Evolutionary conservation across 1,140 invertebrate genomes (phyloP).

Genomic region (Euglossa dilemma): DNA sequence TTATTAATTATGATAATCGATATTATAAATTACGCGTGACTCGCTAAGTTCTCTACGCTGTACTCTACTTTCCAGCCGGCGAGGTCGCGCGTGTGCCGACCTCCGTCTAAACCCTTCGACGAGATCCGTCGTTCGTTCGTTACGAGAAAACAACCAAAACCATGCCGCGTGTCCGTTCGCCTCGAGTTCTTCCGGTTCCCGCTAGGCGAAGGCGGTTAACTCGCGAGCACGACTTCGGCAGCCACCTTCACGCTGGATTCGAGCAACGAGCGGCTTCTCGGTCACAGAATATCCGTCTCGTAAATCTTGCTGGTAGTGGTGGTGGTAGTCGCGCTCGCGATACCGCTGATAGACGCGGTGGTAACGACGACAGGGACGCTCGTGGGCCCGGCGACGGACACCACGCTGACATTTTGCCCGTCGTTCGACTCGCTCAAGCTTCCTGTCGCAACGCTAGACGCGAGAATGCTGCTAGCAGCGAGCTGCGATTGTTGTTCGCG

Average conservation of each 20-base stretch:
- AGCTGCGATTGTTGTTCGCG: slow-evolving; percentile 45
- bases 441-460: slow-evolving; percentile 68
- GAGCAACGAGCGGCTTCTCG: slow-evolving; percentile 71
- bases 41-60: slow-evolving; percentile 65
- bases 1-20: slow-evolving; percentile 60
- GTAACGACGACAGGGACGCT: slow-evolving; percentile 78
- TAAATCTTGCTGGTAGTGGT: slow-evolving; percentile 89
- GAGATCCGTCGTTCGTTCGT: neutral
- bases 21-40: slow-evolving; percentile 68
- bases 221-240: slow-evolving; percentile 56
- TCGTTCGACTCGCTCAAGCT: slow-evolving; percentile 77
- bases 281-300: slow-evolving; percentile 94
- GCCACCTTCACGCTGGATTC: slow-evolving; percentile 38
- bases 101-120: neutral
- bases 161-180: no score
- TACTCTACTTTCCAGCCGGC: slow-evolving; percentile 58
- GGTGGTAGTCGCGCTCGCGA: slow-evolving; percentile 55
- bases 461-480: neutral
- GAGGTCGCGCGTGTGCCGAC: neutral
- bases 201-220: slow-evolving; percentile 52
- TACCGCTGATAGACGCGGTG: slow-evolving; percentile 10
- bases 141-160: no score
- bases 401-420: slow-evolving; percentile 57
- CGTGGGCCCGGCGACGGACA: slow-evolving; percentile 79
- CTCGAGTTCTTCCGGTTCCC: neutral